These are phyloP conservation scores for Vidua chalybeata DNA, from an alignment of 2,113 vertebrate species.

Conservation along the genomic window DNA sequence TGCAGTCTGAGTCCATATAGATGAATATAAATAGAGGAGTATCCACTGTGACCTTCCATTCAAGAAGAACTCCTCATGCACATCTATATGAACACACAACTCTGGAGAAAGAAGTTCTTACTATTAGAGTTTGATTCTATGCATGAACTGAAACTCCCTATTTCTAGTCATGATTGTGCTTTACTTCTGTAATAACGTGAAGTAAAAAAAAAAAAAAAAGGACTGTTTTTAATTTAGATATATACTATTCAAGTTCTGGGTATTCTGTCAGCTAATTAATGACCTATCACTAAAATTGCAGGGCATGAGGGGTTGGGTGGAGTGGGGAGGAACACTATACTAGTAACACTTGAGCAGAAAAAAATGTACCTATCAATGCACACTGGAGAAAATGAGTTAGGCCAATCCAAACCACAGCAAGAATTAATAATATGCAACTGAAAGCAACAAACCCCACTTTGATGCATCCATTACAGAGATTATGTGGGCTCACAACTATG, in stretches of 20 bases:
- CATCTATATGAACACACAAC: background rate
- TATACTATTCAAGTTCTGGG: background rate
- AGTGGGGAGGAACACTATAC: rapidly evolving
- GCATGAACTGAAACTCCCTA: background rate
- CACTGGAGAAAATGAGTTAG: background rate
- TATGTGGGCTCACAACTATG: background rate
- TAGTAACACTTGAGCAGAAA: background rate
- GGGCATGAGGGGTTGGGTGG: background rate
- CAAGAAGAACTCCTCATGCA: background rate
- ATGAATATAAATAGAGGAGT: background rate
- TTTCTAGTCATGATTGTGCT: background rate
- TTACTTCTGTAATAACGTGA: background rate
- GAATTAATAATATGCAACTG: background rate
- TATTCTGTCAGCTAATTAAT: background rate
- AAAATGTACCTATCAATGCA: background rate
- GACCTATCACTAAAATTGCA: background rate
- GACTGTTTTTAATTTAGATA: background rate
- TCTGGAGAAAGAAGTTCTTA: background rate
- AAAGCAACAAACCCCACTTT: background rate
- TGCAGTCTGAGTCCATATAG: background rate
- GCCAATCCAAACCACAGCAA: background rate
- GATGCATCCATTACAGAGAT: background rate
- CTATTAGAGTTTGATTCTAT: background rate
- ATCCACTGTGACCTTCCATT: background rate
- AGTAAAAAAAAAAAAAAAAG: background rate